These are phyloP conservation scores for Dione vanillae DNA, from an alignment of 2,888 invertebrate species.

Conservation along the genomic window DNA sequence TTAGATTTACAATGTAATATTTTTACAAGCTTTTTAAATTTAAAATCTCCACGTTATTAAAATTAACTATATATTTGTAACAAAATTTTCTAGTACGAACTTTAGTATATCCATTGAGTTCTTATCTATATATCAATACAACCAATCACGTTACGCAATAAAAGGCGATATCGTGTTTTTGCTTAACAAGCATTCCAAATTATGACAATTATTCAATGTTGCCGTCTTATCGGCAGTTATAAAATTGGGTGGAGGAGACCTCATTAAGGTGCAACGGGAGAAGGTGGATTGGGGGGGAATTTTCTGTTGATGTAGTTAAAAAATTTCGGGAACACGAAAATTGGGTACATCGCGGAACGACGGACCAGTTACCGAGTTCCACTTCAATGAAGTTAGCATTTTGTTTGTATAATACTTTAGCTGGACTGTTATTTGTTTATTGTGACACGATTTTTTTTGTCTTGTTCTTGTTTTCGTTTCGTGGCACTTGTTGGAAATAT, in stretches of 20 bases:
- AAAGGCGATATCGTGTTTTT: slow-evolving; percentile 73
- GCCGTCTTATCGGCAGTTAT: slow-evolving; percentile 79
- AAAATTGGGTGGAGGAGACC: slow-evolving; percentile 68
- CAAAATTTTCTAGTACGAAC: not conserved
- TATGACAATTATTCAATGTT: slow-evolving; percentile 83
- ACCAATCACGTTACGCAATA: slow-evolving; percentile 66
- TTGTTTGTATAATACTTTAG: slow-evolving; percentile 35
- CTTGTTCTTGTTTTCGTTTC: slow-evolving; percentile 15
- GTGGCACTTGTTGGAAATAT: not conserved
- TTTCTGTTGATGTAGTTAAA: slow-evolving; percentile 55
- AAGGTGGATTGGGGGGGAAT: slow-evolving; percentile 19
- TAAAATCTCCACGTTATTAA: no score
- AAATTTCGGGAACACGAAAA: slow-evolving; percentile 52
- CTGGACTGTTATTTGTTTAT: slow-evolving; percentile 18
- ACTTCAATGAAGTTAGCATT: slow-evolving; percentile 41
- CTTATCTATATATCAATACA: slow-evolving; percentile 34
- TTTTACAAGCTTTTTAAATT: no score
- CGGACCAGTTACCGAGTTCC: slow-evolving; percentile 45
- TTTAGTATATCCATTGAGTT: slow-evolving; percentile 24
- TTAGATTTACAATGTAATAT: no score
- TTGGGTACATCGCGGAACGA: slow-evolving; percentile 42
- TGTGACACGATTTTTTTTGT: slow-evolving; percentile 21
- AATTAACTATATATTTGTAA: not conserved
- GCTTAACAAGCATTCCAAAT: slow-evolving; percentile 78
- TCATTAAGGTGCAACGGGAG: slow-evolving; percentile 69